Percentiles rank a stretch among this genome's conserved stretches.
Conservation (phyloP, 2,113 vertebrate genomes). For the Corythaeola cristata region DNA sequence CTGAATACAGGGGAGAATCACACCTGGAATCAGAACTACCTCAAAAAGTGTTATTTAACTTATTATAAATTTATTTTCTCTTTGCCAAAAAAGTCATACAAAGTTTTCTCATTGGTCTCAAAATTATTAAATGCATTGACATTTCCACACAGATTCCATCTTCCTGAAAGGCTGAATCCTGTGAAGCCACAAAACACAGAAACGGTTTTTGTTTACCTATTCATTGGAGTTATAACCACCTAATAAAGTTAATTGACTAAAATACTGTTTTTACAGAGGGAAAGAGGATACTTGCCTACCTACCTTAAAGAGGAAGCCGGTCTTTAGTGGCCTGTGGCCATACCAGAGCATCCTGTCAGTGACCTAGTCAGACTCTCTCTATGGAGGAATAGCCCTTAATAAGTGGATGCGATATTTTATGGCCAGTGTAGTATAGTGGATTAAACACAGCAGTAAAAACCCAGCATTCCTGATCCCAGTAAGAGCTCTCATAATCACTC, state of each 20-base stretch:
- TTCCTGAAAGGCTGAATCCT: background rate
- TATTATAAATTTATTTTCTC: background rate
- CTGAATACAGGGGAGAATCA: background rate
- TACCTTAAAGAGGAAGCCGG: background rate
- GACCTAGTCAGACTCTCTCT: background rate
- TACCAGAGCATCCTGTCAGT: background rate
- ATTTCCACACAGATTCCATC: background rate
- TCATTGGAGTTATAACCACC: background rate
- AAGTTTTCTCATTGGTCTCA: background rate
- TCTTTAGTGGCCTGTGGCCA: background rate
- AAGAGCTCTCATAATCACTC: background rate
- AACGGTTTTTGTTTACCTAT: constrained; percentile 14
- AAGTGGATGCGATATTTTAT: background rate
- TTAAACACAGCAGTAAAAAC: background rate
- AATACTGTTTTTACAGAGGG: background rate
- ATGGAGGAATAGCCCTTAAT: background rate
- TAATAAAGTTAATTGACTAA: constrained; percentile 26
- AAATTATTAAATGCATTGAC: background rate
- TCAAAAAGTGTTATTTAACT: background rate
- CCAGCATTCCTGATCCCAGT: background rate
- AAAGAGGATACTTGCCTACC: background rate
- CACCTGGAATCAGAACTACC: background rate
- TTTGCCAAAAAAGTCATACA: background rate
- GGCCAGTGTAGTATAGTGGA: background rate
- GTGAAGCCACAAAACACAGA: background rate